Base-by-base conservation (phyloP, 2,888 invertebrate genomes). In the Ferdinandea cuprea region DNA sequence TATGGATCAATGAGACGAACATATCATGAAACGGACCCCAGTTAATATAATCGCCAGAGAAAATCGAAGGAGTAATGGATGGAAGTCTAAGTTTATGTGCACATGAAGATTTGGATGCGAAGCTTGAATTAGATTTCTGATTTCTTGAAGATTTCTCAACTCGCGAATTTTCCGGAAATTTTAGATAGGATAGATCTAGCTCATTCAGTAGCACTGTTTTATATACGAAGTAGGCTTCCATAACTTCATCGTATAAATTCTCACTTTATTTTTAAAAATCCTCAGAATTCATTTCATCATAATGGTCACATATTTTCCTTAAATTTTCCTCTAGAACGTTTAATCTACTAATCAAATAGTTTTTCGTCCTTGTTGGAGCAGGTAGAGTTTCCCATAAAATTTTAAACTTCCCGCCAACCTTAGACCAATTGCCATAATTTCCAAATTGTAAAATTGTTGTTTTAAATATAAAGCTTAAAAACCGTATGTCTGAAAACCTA, bases 1-100 rank as follows among this genome's bases (percentile, higher is more conserved):
- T 9, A 17, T 63, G 63, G 4, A 63, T 21, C n/a, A 63, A 4
- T 9, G 63, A 30, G 4, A 44, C 32, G n/a, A 50, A 37, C 9
- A 63, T 21, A 15, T 50, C 50, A 8, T 65, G 37, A 37, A 65
- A 65, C 0, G 65, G 8, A 48, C 50, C 21, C 65, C 65, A 65
- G 2, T 25, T 65, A 8, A 50, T 9, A 28, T 65, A 65, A 11
- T 17, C 28, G 13, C 50, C 50, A 8, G 35, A 21, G 13, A 65
- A 65, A 11, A 50, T 48, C 7, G 65, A 28, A 56, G 21, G 11
- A 37, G 35, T 56, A 8, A 56, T 37, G n/a, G 35, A 37, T 3
- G 37, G 37, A 56, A 56, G 37, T 37, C 37, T 11, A 56, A 56
- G 19, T 5, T 56, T 8, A 37, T n/a, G n/a, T 2, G 13, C 6